phyloP scores from a whole-genome alignment of 1,140 invertebrate species.

The Bombus difficillimus region DNA sequence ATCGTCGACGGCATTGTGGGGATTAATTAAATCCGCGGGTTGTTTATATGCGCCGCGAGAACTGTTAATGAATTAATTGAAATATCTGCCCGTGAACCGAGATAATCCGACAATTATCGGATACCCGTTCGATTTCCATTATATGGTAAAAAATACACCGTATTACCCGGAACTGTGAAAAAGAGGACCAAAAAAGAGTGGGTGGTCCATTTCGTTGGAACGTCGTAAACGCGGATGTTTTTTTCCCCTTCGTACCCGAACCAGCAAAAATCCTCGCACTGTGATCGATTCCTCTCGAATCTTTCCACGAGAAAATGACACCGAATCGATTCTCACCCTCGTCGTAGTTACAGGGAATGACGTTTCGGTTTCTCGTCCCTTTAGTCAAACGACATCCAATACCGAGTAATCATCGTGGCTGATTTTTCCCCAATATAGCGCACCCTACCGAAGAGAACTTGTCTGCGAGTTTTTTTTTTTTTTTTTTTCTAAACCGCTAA shows the following conservation, averaged over 20 bases:
- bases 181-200: background rate
- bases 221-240: background rate
- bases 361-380: constrained; percentile 49
- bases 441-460: background rate
- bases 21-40: constrained; percentile 43
- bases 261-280: background rate
- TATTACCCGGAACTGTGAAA: background rate
- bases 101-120: constrained; percentile 50
- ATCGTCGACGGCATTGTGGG: constrained; percentile 20
- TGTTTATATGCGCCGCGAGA: constrained; percentile 40
- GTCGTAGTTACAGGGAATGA: constrained; percentile 51
- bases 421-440: background rate
- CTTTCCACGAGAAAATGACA: constrained; percentile 44
- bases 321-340: constrained; percentile 50
- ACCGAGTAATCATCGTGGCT: constrained; percentile 7
- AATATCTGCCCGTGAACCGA: constrained; percentile 27
- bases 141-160: background rate
- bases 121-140: constrained; percentile 46
- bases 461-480: constrained; percentile 43
- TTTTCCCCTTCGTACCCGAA: background rate
- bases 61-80: constrained; percentile 54
- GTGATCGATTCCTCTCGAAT: constrained; percentile 34
- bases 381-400: background rate
- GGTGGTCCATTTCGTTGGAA: background rate
- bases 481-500: constrained; percentile 30